Evolutionary conservation across 2,797 vertebrate genomes (phyloP).

Genomic region (Hydrocynus forskahlii): DNA sequence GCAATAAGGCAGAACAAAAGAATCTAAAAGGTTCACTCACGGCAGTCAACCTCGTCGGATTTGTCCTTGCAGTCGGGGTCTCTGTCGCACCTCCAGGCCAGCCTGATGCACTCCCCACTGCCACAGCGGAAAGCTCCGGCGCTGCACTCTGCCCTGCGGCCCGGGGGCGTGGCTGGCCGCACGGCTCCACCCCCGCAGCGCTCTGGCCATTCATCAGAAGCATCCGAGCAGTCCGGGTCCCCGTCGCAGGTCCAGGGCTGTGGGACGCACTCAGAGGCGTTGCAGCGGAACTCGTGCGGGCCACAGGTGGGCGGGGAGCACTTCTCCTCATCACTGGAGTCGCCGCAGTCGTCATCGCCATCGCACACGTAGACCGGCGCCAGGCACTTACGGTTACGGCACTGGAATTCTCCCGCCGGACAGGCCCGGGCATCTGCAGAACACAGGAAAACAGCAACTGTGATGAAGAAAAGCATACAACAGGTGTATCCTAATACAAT

Average conservation of each 20-base stretch:
- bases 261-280: constrained; percentile 89
- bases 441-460: neutral
- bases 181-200: constrained; percentile 75
- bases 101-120: constrained; percentile 90
- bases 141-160: constrained; percentile 78
- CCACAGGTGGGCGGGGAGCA: constrained; percentile 88
- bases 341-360: constrained; percentile 90
- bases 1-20: neutral
- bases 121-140: constrained; percentile 87
- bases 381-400: constrained; percentile 90
- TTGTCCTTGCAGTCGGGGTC: constrained; percentile 98
- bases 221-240: constrained; percentile 91
- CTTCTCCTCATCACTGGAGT: constrained; percentile 90
- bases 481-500: neutral
- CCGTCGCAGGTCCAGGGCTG: constrained; percentile 95
- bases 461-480: neutral
- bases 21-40: constrained; percentile 77
- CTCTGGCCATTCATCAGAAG: constrained; percentile 87
- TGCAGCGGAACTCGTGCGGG: constrained; percentile 91
- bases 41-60: constrained; percentile 92
- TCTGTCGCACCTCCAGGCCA: constrained; percentile 94
- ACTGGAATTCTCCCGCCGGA: constrained; percentile 86
- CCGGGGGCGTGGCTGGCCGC: constrained; percentile 47
- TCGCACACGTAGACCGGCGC: constrained; percentile 89
- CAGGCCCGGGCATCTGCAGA: constrained; percentile 82